These are phyloP conservation scores for Glomeris marginata DNA, from an alignment of 2,888 invertebrate genomes.

Conservation along the genomic window DNA sequence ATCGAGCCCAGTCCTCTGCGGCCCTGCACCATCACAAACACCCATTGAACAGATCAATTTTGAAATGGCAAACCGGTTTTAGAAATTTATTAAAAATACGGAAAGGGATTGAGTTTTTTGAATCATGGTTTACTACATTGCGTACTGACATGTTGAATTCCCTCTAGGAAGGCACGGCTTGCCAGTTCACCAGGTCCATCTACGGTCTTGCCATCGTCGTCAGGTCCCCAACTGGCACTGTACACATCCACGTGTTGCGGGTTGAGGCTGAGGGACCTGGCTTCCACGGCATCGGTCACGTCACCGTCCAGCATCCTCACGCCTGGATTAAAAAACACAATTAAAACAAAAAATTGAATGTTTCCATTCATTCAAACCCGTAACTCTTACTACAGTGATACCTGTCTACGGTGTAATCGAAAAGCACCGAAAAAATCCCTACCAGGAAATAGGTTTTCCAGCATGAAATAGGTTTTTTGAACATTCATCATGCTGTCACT, in stretches of 20 bases:
- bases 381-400: too few relatives aligned
- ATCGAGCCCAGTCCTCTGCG: constrained; percentile 88
- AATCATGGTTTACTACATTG: neutral
- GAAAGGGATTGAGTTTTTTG: too few relatives aligned
- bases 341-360: constrained; percentile 3
- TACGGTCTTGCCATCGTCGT: constrained; percentile 95
- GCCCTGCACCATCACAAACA: constrained; percentile 43
- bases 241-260: constrained; percentile 97
- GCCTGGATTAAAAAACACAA: constrained; percentile 37
- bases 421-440: too few relatives aligned
- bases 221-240: constrained; percentile 96
- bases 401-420: too few relatives aligned
- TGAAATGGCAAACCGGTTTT: neutral
- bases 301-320: constrained; percentile 98
- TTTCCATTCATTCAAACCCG: too few relatives aligned
- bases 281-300: constrained; percentile 97
- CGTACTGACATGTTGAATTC: constrained; percentile 66
- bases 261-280: constrained; percentile 79
- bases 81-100: too few relatives aligned
- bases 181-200: constrained; percentile 95
- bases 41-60: too few relatives aligned
- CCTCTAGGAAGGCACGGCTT: constrained; percentile 85
- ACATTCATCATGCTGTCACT: too few relatives aligned
- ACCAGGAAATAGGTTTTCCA: too few relatives aligned
- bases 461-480: too few relatives aligned